These are phyloP conservation scores for Sycophila sp. DNA, from an alignment of 1,140 invertebrate genomes.

Conservation along the genomic window DNA sequence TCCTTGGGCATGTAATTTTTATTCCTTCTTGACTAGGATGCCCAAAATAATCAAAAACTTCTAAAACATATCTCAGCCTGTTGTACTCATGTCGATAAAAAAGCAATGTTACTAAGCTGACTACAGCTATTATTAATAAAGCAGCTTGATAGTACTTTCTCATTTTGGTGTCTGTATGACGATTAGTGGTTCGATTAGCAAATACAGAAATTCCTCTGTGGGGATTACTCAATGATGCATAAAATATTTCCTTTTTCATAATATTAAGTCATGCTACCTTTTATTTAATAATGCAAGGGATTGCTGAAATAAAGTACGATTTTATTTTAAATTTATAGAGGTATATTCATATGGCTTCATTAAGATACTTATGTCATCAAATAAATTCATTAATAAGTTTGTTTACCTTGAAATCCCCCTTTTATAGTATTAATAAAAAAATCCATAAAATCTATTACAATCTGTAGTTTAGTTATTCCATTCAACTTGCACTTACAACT, in stretches of 20 bases:
- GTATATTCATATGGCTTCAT: too few relatives aligned
- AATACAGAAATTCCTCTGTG: constrained; percentile 12
- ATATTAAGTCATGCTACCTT: constrained; percentile 16
- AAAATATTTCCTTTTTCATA: constrained; percentile 34
- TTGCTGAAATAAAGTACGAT: constrained; percentile 19
- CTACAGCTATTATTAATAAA: constrained; percentile 71
- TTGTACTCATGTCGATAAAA: constrained; percentile 83
- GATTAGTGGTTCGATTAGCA: constrained; percentile 4
- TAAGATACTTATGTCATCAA: too few relatives aligned
- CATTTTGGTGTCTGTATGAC: constrained; percentile 63
- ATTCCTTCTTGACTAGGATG: constrained; percentile 61
- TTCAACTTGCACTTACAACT: too few relatives aligned
- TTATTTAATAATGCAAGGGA: not conserved
- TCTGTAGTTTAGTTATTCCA: too few relatives aligned
- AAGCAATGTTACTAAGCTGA: constrained; percentile 76
- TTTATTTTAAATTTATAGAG: not conserved
- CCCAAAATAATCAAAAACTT: constrained; percentile 82
- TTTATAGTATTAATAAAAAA: too few relatives aligned
- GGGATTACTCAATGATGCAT: constrained; percentile 20
- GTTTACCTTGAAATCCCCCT: too few relatives aligned
- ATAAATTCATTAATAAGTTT: too few relatives aligned
- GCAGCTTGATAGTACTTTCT: constrained; percentile 80
- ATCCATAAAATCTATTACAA: too few relatives aligned
- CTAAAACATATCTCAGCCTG: constrained; percentile 76
- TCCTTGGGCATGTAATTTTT: constrained; percentile 44